Percentiles rank a stretch among this genome's conserved stretches.
These are phyloP conservation scores for Trissoscelio sp. DNA, from an alignment of 2,888 invertebrate genomes.

Conservation along the genomic window DNA sequence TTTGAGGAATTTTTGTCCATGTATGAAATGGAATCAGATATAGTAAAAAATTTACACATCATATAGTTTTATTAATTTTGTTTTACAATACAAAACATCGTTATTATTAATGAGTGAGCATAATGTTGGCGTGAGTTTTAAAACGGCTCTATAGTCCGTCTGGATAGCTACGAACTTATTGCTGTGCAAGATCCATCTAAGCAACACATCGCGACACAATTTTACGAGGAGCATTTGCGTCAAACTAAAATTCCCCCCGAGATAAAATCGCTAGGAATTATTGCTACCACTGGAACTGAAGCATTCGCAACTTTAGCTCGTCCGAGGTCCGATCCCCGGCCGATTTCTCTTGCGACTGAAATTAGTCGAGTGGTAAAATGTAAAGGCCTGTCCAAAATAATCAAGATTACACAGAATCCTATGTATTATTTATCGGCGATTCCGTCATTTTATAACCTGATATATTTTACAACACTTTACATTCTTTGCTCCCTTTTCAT, in stretches of 20 bases:
- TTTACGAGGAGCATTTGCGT: conserved; percentile 78
- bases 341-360: conserved; percentile 40
- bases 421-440: conserved; percentile 57
- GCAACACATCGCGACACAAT: conserved; percentile 76
- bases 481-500: not conserved
- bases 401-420: conserved; percentile 61
- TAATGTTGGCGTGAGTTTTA: conserved; percentile 47
- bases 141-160: conserved; percentile 56
- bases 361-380: conserved; percentile 63
- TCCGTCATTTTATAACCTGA: conserved; percentile 36
- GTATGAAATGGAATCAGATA: too few species aligned
- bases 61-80: too few species aligned
- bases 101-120: conserved; percentile 45
- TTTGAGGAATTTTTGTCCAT: too few species aligned
- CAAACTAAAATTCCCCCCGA: conserved; percentile 76
- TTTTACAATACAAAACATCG: too few species aligned
- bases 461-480: conserved; percentile 14
- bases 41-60: too few species aligned
- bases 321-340: conserved; percentile 33
- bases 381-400: conserved; percentile 48
- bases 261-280: conserved; percentile 79
- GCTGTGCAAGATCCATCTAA: conserved; percentile 60
- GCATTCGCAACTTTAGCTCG: conserved; percentile 56
- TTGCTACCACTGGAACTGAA: conserved; percentile 74
- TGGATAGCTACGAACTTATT: conserved; percentile 54